These are phyloP conservation scores for Malacosoma neustria DNA, from an alignment of 2,888 invertebrate genomes.

Conservation along the genomic window DNA sequence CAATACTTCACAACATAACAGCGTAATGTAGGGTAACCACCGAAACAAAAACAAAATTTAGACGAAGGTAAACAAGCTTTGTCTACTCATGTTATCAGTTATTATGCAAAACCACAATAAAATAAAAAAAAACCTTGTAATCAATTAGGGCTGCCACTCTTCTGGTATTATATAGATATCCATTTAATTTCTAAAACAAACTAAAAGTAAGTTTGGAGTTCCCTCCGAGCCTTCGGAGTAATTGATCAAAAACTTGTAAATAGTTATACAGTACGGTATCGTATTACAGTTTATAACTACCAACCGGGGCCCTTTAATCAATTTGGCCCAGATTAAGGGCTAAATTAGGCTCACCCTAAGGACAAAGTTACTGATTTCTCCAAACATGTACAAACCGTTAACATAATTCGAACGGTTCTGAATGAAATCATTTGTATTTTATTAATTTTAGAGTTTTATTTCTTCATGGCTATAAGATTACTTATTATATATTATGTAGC, in stretches of 20 bases:
- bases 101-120: no score
- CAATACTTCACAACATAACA: no score
- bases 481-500: no score
- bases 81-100: no score
- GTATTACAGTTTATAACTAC: not conserved
- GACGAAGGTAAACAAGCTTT: no score
- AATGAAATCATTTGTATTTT: not conserved
- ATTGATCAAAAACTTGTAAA: not conserved
- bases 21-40: no score
- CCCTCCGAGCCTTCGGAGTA: not conserved
- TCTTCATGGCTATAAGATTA: no score
- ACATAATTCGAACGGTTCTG: not conserved
- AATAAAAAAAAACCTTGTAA: no score
- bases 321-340: slow-evolving; percentile 9
- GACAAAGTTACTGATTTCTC: not conserved
- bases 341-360: not conserved
- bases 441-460: not conserved
- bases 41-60: no score
- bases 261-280: not conserved
- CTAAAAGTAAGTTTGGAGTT: not conserved
- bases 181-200: not conserved
- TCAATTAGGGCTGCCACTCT: no score
- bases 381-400: slow-evolving; percentile 6
- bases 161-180: no score
- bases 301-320: slow-evolving; percentile 13